Evolutionary conservation across 2,113 vertebrate genomes (phyloP).

Genomic region (Corythaeola cristata): DNA sequence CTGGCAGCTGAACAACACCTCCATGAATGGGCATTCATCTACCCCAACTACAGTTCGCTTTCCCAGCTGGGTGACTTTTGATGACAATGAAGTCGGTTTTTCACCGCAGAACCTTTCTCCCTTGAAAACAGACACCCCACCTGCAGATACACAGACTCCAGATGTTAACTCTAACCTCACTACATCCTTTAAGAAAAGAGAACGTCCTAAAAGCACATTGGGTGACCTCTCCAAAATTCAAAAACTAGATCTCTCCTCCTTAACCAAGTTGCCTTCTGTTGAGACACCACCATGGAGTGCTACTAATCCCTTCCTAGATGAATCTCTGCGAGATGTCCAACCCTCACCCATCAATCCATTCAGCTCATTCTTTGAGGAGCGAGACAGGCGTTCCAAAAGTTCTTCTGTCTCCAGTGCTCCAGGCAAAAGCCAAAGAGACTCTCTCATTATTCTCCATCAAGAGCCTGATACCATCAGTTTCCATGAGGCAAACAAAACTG

Average conservation of each 20-base stretch:
- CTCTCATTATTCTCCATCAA: conserved; percentile 75
- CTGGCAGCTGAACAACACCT: conserved; percentile 73
- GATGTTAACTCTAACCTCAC: conserved; percentile 62
- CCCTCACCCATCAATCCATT: conserved; percentile 91
- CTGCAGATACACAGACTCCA: conserved; percentile 53
- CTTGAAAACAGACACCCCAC: conserved; percentile 57
- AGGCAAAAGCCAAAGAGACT: conserved; percentile 78
- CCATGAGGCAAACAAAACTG: conserved; percentile 64
- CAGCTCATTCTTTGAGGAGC: conserved; percentile 84
- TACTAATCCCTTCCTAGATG: conserved; percentile 88
- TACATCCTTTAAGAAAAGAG: conserved; percentile 76
- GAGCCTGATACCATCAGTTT: conserved; percentile 71
- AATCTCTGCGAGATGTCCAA: conserved; percentile 81
- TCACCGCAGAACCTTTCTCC: conserved; percentile 61
- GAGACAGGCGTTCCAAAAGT: conserved; percentile 70
- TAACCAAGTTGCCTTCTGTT: conserved; percentile 71
- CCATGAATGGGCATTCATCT: conserved; percentile 74
- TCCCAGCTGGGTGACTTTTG: conserved; percentile 90
- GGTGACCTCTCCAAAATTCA: conserved; percentile 79
- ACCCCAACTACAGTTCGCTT: conserved; percentile 75
- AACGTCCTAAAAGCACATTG: conserved; percentile 78
- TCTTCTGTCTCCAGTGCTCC: conserved; percentile 62
- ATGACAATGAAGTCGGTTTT: conserved; percentile 79
- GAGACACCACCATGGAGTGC: conserved; percentile 79
- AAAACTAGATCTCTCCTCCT: conserved; percentile 75